These are phyloP conservation scores for Drosophila gaucha DNA, from an alignment of 2,888 invertebrate genomes.

Conservation along the genomic window DNA sequence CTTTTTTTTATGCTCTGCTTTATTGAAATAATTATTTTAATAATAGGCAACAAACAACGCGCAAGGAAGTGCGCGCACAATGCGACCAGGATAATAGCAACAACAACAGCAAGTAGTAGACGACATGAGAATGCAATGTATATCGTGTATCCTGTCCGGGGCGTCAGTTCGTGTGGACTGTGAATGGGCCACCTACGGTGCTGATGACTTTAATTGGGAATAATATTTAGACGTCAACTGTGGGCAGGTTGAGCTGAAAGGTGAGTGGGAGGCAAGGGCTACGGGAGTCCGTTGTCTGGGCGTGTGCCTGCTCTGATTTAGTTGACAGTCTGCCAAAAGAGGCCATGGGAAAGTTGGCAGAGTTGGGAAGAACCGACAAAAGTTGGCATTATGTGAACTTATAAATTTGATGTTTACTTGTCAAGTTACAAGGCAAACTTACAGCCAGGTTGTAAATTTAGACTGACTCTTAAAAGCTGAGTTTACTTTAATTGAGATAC, in stretches of 20 bases:
- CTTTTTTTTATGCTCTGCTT: constrained; percentile 48
- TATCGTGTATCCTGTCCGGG: constrained; percentile 20
- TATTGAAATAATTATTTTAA: constrained; percentile 83
- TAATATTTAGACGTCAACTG: constrained; percentile 83
- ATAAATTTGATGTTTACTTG: neutral
- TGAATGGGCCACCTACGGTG: constrained; percentile 77
- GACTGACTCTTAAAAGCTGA: neutral
- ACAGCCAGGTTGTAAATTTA: neutral
- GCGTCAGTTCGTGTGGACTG: constrained; percentile 24
- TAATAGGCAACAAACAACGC: constrained; percentile 79
- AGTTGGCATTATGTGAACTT: constrained; percentile 2
- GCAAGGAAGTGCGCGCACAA: constrained; percentile 44
- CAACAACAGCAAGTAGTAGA: constrained; percentile 18
- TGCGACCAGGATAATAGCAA: constrained; percentile 32
- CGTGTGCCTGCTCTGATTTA: constrained; percentile 20
- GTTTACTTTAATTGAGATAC: neutral
- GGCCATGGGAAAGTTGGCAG: constrained; percentile 34
- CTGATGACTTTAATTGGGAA: constrained; percentile 84
- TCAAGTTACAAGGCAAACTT: neutral
- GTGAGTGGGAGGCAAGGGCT: constrained; percentile 1
- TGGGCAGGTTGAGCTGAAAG: constrained; percentile 21
- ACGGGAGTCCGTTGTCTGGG: neutral
- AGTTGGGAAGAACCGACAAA: neutral
- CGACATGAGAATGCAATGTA: constrained; percentile 39
- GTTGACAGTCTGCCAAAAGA: constrained; percentile 22